A percentile compares a stretch with the other conserved stretches of the same genome.
phyloP scores from a whole-genome alignment of 2,113 vertebrate species.

The Pithys albifrons region DNA sequence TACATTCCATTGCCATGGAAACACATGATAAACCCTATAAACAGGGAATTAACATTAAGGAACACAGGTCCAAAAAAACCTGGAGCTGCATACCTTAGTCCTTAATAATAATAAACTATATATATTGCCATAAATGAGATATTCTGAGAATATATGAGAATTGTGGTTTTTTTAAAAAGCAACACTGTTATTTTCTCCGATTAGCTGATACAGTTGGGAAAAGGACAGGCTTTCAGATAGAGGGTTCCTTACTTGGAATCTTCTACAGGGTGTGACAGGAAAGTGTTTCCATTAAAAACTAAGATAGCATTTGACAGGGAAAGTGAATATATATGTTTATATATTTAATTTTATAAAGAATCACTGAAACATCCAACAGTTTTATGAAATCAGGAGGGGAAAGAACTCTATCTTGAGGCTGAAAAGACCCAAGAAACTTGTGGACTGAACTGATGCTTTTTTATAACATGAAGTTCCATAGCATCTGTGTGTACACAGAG shows the following conservation, averaged over 20 bases:
- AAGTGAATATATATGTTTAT: neutral
- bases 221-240: neutral
- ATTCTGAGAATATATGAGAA: neutral
- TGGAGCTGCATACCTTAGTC: neutral
- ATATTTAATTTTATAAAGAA: neutral
- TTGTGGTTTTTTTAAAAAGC: neutral
- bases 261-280: neutral
- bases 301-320: neutral
- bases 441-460: neutral
- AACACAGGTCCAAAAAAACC: neutral
- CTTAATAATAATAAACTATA: neutral
- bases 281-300: neutral
- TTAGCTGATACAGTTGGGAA: neutral
- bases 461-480: neutral
- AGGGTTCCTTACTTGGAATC: neutral
- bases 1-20: slow-evolving; percentile 22
- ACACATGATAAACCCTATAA: neutral
- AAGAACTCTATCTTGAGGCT: neutral
- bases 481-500: neutral
- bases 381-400: neutral
- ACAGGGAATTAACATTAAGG: slow-evolving; percentile 16
- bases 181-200: neutral
- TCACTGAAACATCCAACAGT: neutral
- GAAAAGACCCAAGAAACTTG: neutral
- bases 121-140: neutral